Evolutionary conservation across 2,113 vertebrate genomes (phyloP).

Genomic region (Lepisosteus osseus): DNA sequence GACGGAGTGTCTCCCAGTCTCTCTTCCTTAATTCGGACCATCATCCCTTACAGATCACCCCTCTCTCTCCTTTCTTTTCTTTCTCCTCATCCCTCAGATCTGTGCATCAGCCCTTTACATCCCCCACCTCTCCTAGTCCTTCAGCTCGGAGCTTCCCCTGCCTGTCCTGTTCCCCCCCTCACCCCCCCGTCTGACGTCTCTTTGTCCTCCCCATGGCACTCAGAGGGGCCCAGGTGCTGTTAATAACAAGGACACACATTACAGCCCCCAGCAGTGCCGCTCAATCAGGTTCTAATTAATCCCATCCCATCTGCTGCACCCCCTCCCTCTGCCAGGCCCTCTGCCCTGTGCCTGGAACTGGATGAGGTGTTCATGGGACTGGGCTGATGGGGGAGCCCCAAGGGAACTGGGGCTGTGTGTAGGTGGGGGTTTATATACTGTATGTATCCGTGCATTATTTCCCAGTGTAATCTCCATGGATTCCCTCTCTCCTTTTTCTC

Average conservation of each 20-base stretch:
- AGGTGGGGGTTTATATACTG: not conserved
- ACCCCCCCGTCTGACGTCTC: not conserved
- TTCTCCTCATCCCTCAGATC: not conserved
- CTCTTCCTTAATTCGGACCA: no score
- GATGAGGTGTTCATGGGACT: not conserved
- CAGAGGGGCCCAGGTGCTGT: slow-evolving; percentile 13
- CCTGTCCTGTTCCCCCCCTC: no score
- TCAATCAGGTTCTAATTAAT: slow-evolving; percentile 35
- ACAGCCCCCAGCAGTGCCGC: slow-evolving; percentile 21
- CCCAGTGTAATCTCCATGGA: not conserved
- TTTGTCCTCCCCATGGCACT: not conserved
- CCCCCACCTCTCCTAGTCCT: no score
- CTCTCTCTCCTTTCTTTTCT: not conserved
- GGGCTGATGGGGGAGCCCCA: not conserved
- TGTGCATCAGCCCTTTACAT: no score
- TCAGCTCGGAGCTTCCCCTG: no score
- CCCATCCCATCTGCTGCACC: slow-evolving; percentile 52
- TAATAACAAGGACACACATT: slow-evolving; percentile 40
- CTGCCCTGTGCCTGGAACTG: not conserved
- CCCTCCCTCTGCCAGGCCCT: slow-evolving; percentile 42
- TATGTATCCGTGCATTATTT: not conserved
- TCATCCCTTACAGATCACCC: not conserved
- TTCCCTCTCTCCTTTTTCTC: slow-evolving; percentile 16
- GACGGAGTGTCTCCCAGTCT: no score
- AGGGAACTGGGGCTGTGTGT: not conserved